Evolutionary conservation across 2,113 vertebrate species (phyloP), one percentile per base, ranked within the genome.

Genomic region (Dolichallabes microphthalmus): DNA sequence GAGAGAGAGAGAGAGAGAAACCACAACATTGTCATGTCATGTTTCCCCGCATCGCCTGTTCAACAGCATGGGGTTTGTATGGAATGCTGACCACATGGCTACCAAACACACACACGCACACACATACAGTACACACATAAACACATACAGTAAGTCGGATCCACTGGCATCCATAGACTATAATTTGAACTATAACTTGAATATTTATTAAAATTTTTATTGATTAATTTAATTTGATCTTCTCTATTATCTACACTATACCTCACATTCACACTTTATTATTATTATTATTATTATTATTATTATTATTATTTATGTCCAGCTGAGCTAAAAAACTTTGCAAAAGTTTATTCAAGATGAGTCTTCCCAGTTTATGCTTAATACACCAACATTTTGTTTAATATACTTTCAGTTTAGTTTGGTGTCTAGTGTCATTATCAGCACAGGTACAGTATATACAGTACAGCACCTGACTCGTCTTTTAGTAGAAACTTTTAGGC

Each of bases 11-110:
- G 39, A 39, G 39, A 39, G 39, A 45, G 39, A 66, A 53, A 64
- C 35, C 25, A 1, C 60, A 83, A 83, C 81, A 88, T 53, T 80
- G 61, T 74, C 71, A 83, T 80, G 61, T 74, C 71, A 83, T 78
- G 55, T 32, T 73, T 80, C 61, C 55, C 82, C 75, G 64, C 68
- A 86, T 83, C 11, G 69, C 76, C 81, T 75, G 86, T 69, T 75
- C 80, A 66, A 64, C 80, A 82, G 61, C 15, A 68, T 32, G 45
- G 63, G 10, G 63, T 69, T 64, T 69, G n/a, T 71, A 45, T 58
- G 84, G 30, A 80, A 80, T 78, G 25, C 57, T 61, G 27, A 82
- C 30, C 74, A 81, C 57, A 52, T 77, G 50, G 64, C 50, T 82
- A 66, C 80, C 61, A 69, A 82, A 19, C 60, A 17, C n/a, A 63